These are phyloP conservation scores for Monochamus alternatus DNA, from an alignment of 2,888 invertebrate species.

Conservation along the genomic window DNA sequence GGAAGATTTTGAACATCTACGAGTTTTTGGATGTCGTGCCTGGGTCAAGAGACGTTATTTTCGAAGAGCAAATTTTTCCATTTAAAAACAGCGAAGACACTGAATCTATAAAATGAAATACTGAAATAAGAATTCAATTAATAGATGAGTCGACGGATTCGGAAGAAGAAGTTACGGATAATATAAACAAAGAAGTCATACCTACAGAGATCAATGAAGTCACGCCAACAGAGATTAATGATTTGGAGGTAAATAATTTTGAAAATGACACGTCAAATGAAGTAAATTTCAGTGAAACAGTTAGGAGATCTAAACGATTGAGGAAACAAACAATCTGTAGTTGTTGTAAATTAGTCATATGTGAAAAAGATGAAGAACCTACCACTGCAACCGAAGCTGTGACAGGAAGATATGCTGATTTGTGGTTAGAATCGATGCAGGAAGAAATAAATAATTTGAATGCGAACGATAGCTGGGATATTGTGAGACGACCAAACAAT, in stretches of 20 bases:
- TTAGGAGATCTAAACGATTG: not conserved
- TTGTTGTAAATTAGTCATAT: not conserved
- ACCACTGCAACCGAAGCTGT: not conserved
- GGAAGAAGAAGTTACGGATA: not conserved
- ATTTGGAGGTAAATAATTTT: not conserved
- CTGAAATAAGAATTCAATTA: not conserved
- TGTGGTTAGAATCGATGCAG: conserved; percentile 1
- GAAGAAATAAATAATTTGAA: conserved; percentile 4
- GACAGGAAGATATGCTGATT: not conserved
- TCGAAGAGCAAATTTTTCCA: not conserved
- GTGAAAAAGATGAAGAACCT: not conserved
- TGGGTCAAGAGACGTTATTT: not conserved
- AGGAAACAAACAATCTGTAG: not conserved
- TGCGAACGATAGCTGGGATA: conserved; percentile 9
- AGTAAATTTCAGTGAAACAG: not conserved
- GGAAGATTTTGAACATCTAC: conserved; percentile 52
- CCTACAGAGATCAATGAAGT: too few species aligned
- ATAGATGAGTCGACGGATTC: not conserved
- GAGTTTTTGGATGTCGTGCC: conserved; percentile 54
- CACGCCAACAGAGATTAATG: too few species aligned
- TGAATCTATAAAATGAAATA: not conserved
- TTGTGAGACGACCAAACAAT: conserved; percentile 2
- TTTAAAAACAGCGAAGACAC: not conserved
- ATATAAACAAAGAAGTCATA: too few species aligned
- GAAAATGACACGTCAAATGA: not conserved